Percentiles rank a stretch among this genome's conserved stretches.
Conservation (phyloP, 2,113 vertebrate species). For the Macaca nemestrina region DNA sequence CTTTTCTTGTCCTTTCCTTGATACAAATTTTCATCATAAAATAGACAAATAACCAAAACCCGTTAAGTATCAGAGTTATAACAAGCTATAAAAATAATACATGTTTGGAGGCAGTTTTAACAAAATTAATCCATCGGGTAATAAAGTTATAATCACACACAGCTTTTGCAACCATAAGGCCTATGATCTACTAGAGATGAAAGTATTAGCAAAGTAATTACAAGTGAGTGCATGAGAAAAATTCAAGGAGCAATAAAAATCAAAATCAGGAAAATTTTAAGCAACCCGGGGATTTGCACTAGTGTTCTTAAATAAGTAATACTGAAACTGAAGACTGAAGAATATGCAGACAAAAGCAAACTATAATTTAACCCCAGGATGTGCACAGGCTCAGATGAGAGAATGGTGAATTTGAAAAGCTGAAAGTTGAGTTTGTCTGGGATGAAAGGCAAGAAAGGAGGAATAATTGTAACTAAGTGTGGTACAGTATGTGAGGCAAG, state of each 20-base stretch:
- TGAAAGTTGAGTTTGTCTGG: background rate
- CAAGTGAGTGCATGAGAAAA: background rate
- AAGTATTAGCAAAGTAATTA: background rate
- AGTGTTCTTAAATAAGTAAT: background rate
- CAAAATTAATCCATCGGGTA: background rate
- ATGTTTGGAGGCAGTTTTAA: background rate
- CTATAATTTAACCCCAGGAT: background rate
- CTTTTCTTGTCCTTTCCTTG: background rate
- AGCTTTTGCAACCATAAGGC: background rate
- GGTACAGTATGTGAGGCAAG: fast-evolving
- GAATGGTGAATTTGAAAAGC: fast-evolving
- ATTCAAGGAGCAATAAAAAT: background rate
- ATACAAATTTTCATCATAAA: background rate
- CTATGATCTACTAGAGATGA: background rate
- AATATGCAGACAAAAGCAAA: fast-evolving
- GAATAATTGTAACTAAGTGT: fast-evolving
- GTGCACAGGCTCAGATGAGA: too few species aligned
- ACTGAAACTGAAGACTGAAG: background rate
- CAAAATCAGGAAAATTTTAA: background rate
- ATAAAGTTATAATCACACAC: background rate
- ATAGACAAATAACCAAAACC: background rate
- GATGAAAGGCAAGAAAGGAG: background rate
- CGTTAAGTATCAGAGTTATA: background rate
- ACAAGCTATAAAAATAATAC: background rate
- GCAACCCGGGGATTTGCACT: background rate